Percentiles rank a stretch among this genome's conserved stretches.
Evolutionary conservation across 2,113 vertebrate genomes (phyloP).

Genomic region (Synodontis membranacea): DNA sequence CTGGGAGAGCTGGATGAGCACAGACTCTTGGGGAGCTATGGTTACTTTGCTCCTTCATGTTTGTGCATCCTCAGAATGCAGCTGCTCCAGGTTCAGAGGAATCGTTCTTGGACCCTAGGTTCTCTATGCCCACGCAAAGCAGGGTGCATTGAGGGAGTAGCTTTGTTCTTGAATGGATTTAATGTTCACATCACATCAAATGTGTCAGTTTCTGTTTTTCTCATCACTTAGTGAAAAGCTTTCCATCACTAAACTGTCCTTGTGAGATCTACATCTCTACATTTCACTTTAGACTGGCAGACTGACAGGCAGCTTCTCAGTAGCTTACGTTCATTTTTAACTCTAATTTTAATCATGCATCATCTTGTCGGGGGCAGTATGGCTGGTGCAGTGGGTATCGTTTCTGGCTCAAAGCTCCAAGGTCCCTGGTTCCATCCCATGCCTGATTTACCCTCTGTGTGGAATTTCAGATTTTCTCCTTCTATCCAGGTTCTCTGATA

Average conservation of each 20-base stretch:
- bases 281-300: background rate
- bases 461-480: background rate
- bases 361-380: background rate
- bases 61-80: background rate
- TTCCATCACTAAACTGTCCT: background rate
- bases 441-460: background rate
- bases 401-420: background rate
- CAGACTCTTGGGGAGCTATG: background rate
- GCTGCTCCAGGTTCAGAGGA: slow-evolving; percentile 2
- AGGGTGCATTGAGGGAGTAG: background rate
- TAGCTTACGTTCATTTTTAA: background rate
- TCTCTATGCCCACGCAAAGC: background rate
- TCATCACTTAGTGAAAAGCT: background rate
- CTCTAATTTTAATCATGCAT: background rate
- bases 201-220: background rate
- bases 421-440: background rate
- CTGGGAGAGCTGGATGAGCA: background rate
- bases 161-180: slow-evolving; percentile 28
- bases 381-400: background rate
- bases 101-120: slow-evolving; percentile 26
- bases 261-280: background rate
- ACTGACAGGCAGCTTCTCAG: background rate
- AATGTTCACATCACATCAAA: background rate
- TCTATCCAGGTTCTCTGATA: background rate
- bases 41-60: slow-evolving; percentile 12